Conservation (phyloP, 2,113 vertebrate genomes). For the Pluvianellus socialis region DNA sequence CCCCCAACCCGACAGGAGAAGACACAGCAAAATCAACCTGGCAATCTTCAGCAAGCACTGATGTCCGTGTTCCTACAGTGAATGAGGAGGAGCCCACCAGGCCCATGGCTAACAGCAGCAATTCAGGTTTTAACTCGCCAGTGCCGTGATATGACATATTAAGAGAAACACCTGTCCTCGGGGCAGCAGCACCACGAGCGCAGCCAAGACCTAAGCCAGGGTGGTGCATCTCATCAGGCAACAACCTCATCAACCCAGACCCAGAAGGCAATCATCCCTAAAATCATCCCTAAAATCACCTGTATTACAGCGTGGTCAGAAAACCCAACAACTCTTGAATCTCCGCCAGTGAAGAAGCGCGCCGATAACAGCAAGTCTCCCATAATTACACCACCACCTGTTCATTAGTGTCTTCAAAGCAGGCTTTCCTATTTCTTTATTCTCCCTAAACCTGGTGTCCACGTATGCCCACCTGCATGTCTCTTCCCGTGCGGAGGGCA, state of each 20-base stretch:
- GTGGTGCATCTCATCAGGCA: background rate
- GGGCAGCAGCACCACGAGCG: background rate
- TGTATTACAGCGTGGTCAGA: rapidly evolving
- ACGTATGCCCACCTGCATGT: rapidly evolving
- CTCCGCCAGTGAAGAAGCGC: background rate
- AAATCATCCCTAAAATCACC: background rate
- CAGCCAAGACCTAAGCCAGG: background rate
- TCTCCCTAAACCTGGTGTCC: rapidly evolving
- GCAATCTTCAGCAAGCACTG: background rate
- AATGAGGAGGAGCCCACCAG: background rate
- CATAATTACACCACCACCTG: background rate
- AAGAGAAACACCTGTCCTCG: background rate
- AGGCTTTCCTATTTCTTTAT: background rate
- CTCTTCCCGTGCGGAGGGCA: background rate
- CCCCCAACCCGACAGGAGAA: background rate
- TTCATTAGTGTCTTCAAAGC: rapidly evolving
- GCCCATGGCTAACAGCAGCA: background rate
- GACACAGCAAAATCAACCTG: background rate
- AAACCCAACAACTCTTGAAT: background rate
- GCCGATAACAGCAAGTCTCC: background rate
- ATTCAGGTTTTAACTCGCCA: rapidly evolving
- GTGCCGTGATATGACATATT: background rate
- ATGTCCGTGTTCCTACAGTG: background rate
- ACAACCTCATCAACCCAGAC: background rate
- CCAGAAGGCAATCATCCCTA: background rate